Percentiles rank a stretch among this genome's conserved stretches.
Conservation (phyloP, 2,888 invertebrate species). For the Drosophila eohydei region DNA sequence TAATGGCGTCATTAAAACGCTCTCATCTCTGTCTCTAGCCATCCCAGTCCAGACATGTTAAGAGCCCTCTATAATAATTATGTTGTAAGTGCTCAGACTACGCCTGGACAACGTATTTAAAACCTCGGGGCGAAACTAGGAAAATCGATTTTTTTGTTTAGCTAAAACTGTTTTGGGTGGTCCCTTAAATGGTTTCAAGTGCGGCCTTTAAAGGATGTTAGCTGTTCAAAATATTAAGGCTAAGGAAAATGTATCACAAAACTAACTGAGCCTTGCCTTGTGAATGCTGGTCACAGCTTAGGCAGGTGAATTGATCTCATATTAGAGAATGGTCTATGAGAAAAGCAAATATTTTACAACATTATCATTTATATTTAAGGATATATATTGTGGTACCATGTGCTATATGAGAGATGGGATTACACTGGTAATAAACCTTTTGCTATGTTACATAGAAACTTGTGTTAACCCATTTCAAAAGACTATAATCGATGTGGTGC, state of each 20-base stretch:
- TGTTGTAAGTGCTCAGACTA: constrained; percentile 66
- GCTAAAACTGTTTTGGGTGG: constrained; percentile 47
- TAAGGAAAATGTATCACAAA: background rate
- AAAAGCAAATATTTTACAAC: background rate
- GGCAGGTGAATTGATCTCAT: too few species aligned
- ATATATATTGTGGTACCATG: too few species aligned
- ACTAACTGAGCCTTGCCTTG: background rate
- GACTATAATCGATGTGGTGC: too few species aligned
- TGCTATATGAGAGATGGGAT: too few species aligned
- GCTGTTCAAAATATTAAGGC: background rate
- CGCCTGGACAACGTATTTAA: constrained; percentile 45
- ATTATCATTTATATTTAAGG: background rate
- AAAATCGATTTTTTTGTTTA: constrained; percentile 12
- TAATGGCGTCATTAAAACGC: constrained; percentile 73
- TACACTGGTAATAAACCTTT: too few species aligned
- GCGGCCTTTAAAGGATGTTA: constrained; percentile 5
- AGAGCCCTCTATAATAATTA: constrained; percentile 60
- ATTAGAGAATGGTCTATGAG: background rate
- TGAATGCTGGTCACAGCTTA: background rate
- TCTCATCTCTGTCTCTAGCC: constrained; percentile 12
- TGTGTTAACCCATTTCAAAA: too few species aligned
- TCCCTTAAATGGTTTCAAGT: constrained; percentile 44
- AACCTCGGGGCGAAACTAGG: constrained; percentile 3
- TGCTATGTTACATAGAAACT: too few species aligned
- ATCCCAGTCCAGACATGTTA: constrained; percentile 30